These are phyloP conservation scores for Platyscapa corneri DNA, from an alignment of 1,140 invertebrate genomes.

Conservation along the genomic window DNA sequence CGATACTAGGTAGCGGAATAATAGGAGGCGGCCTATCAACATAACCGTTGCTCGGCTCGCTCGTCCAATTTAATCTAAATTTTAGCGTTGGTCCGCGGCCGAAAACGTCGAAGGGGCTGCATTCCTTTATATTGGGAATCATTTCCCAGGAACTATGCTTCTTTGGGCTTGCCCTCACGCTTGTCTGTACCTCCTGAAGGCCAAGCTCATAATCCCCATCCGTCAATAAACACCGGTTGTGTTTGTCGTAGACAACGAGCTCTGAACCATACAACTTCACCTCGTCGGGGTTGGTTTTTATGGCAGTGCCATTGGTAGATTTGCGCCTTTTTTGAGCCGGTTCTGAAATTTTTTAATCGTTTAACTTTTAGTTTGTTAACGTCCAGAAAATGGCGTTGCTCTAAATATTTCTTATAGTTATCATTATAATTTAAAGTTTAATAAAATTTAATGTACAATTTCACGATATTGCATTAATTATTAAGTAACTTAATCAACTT, in stretches of 20 bases:
- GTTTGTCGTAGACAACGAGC: constrained; percentile 92
- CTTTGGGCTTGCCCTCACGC: constrained; percentile 77
- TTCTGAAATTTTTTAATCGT: constrained; percentile 68
- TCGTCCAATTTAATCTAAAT: constrained; percentile 88
- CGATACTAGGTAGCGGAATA: constrained; percentile 74
- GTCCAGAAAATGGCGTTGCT: too few species aligned
- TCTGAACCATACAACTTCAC: constrained; percentile 87
- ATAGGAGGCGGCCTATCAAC: constrained; percentile 79
- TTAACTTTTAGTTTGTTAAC: neutral
- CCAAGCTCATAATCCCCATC: constrained; percentile 94
- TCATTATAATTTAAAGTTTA: too few species aligned
- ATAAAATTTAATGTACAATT: too few species aligned
- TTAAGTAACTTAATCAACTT: too few species aligned
- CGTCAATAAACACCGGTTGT: constrained; percentile 87
- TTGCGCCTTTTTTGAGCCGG: constrained; percentile 79
- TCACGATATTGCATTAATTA: too few species aligned
- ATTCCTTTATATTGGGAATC: constrained; percentile 81
- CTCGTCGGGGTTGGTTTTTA: constrained; percentile 73
- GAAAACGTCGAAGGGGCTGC: constrained; percentile 81
- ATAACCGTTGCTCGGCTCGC: constrained; percentile 80
- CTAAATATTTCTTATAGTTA: too few species aligned
- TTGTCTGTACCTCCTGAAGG: constrained; percentile 82
- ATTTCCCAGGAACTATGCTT: constrained; percentile 88
- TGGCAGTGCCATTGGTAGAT: constrained; percentile 68
- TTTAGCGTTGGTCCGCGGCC: constrained; percentile 87